Evolutionary conservation across 2,888 invertebrate genomes (phyloP), one percentile per base, ranked within the genome.

Genomic region (Xanthorhoe designata): DNA sequence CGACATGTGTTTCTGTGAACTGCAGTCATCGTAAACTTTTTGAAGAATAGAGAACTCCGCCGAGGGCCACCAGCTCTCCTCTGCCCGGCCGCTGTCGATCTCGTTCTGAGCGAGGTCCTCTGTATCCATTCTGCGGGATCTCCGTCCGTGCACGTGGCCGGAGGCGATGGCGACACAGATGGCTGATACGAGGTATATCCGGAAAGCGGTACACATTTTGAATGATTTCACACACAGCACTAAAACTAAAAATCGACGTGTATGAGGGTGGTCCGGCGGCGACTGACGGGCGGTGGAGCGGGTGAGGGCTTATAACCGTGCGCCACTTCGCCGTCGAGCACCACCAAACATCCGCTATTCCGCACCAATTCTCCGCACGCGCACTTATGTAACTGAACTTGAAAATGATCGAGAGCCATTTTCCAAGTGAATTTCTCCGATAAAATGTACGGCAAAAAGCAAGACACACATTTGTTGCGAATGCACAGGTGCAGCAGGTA

Each of bases 11-110:
- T 94, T 93, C 72, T 94, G 94, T 68, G 91, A 87, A 87, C 94
- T 95, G 84, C 95, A 95, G 78, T 95, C 95, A 72, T 95, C 95
- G 78, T 95, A 95, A 74, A 95, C 94, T 83, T 94, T 95, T 77
- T 94, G 94, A 76, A 95, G 87, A 70, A 95, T 89, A 67, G 90
- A 84, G 77, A 95, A 91, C 78, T 95, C 95, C 2, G 95, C 94
- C n/a, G 94, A 92, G 58, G 94, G 91, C 94, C 93, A 94, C 94
- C 94, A 92, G 73, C 84, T 88, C 70, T 94, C 94, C 51, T 94
- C 94, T 54, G 92, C 91, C 83, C 94, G 85, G 54, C 91, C 91
- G 81, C 90, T 94, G 78, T 94, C 92, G 75, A 94, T 85, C 88
- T 94, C 92, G 75, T 94, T 94, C 70, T 90, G 89, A 74, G 84